phyloP scores from a whole-genome alignment of 2,797 vertebrate species.

The Vireo griseus region DNA sequence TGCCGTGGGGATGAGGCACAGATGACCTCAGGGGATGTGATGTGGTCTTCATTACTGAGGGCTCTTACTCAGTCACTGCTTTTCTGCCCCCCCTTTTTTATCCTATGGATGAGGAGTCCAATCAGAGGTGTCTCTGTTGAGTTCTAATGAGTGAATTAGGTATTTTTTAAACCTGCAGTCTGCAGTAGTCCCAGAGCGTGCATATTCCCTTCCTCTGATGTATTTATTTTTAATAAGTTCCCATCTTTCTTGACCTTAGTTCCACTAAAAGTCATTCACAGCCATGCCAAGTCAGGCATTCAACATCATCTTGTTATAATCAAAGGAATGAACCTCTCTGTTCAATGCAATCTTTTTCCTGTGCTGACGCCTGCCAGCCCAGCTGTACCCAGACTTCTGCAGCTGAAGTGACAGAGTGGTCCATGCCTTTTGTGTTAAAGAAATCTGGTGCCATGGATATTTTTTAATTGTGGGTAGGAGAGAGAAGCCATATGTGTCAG shows the following conservation, averaged over 20 bases:
- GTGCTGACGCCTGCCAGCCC: neutral
- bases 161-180: neutral
- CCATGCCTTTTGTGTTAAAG: neutral
- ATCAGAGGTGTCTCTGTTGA: neutral
- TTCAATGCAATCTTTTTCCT: neutral
- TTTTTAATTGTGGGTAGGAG: neutral
- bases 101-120: neutral
- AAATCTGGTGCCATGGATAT: neutral
- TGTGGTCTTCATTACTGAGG: neutral
- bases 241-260: neutral
- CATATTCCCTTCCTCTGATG: neutral
- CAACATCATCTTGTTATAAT: neutral
- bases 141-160: neutral
- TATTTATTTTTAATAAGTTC: neutral
- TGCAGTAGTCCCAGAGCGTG: rapidly evolving
- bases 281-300: neutral
- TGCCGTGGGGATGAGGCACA: neutral
- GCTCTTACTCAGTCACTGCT: neutral
- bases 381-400: neutral
- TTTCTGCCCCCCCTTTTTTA: neutral
- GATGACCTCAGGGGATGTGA: neutral
- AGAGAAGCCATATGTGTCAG: neutral
- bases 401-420: neutral
- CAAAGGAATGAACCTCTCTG: neutral
- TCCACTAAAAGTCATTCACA: neutral